A percentile compares a stretch with the other conserved stretches of the same genome.
Evolutionary conservation across 2,888 invertebrate species (phyloP).

Genomic region (Platerodrilus igneus): DNA sequence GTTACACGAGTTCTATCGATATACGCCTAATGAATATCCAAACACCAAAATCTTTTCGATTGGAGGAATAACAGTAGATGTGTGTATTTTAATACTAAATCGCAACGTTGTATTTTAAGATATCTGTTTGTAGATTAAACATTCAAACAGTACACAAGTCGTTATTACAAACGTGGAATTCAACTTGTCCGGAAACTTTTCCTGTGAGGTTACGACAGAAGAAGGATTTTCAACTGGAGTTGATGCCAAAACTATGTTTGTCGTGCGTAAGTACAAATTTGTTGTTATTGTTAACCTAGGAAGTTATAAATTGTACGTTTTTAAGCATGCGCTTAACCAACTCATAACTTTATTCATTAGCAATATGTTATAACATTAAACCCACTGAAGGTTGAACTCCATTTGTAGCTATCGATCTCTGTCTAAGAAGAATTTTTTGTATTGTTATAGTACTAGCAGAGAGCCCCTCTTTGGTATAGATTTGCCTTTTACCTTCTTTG

Average conservation of each 20-base stretch:
- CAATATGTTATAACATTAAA: too few species aligned
- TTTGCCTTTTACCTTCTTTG: too few species aligned
- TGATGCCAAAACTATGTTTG: constrained; percentile 63
- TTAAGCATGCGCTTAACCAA: too few species aligned
- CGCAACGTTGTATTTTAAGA: constrained; percentile 23
- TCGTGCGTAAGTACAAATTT: constrained; percentile 62
- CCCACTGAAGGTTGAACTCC: too few species aligned
- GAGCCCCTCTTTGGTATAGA: too few species aligned
- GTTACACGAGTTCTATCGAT: constrained; percentile 77
- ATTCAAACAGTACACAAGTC: constrained; percentile 72
- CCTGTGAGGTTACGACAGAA: constrained; percentile 76
- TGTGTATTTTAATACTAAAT: constrained; percentile 52
- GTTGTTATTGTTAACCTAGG: too few species aligned
- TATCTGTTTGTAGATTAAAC: constrained; percentile 58
- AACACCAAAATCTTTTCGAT: constrained; percentile 68
- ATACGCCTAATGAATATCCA: constrained; percentile 69
- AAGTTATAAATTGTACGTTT: too few species aligned
- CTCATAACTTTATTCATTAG: too few species aligned
- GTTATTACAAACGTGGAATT: constrained; percentile 66
- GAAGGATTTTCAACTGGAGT: constrained; percentile 66
- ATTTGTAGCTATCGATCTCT: too few species aligned
- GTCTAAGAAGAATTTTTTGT: too few species aligned
- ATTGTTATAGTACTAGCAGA: too few species aligned
- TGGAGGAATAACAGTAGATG: constrained; percentile 73
- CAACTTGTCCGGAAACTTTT: constrained; percentile 70